phyloP scores from a whole-genome alignment of 2,113 vertebrate species.

The Plestiodon gilberti region DNA sequence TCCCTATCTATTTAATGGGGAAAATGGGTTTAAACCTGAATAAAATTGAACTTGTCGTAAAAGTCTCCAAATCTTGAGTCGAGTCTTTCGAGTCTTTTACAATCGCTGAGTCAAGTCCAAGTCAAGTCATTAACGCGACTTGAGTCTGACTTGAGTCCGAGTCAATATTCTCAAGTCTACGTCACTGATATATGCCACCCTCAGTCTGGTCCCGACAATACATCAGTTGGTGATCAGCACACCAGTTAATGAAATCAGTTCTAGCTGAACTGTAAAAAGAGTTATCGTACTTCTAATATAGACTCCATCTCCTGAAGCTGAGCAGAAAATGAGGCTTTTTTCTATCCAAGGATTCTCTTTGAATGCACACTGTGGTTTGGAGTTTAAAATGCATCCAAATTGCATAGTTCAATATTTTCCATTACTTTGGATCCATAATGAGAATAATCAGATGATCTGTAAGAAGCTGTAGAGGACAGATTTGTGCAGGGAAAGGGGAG shows the following conservation, averaged over 20 bases:
- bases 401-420: neutral
- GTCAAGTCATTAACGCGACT: too few species aligned
- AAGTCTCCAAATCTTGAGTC: too few species aligned
- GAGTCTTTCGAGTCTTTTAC: too few species aligned
- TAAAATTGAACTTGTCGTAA: too few species aligned
- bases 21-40: too few species aligned
- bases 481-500: slow-evolving; percentile 5
- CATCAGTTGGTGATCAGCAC: neutral
- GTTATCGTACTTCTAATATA: neutral
- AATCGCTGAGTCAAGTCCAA: too few species aligned
- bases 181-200: neutral
- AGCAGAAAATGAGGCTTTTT: neutral
- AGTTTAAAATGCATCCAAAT: neutral
- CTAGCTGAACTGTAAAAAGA: neutral
- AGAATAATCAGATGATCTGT: slow-evolving; percentile 35
- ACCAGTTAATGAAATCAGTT: neutral
- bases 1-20: too few species aligned
- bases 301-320: neutral
- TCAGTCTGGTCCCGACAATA: neutral
- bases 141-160: too few species aligned
- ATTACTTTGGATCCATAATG: slow-evolving; percentile 6
- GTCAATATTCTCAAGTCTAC: too few species aligned
- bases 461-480: neutral
- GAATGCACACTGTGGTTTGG: slow-evolving; percentile 3
- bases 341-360: neutral